A percentile compares a stretch with the other conserved stretches of the same genome.
phyloP scores from a whole-genome alignment of 2,113 vertebrate genomes.

The Xenopus laevis region DNA sequence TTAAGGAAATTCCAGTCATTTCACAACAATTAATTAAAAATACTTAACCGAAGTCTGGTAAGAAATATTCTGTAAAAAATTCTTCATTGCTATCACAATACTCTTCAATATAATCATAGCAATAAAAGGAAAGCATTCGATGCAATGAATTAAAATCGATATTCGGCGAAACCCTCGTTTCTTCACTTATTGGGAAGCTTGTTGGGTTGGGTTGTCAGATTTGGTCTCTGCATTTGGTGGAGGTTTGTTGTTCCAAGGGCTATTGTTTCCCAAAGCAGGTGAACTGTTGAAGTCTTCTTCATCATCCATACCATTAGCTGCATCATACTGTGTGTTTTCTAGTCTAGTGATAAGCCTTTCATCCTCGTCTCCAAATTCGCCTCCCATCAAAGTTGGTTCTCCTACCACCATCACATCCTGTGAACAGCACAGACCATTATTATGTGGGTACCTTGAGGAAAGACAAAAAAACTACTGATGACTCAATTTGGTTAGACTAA shows the following conservation, averaged over 20 bases:
- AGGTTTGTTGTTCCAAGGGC: constrained; percentile 92
- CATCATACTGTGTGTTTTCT: constrained; percentile 98
- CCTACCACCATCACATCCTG: constrained; percentile 99
- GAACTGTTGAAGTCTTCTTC: constrained; percentile 97
- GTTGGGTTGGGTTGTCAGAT: constrained; percentile 90
- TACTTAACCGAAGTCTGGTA: constrained; percentile 52
- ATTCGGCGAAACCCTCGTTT: constrained; percentile 33
- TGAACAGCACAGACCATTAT: constrained; percentile 77
- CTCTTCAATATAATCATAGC: constrained; percentile 33
- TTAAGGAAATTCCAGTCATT: not conserved
- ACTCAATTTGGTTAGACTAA: constrained; percentile 56
- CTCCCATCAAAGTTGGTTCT: constrained; percentile 97
- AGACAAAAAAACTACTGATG: constrained; percentile 70
- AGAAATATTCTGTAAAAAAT: constrained; percentile 60
- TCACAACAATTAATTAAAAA: constrained; percentile 53
- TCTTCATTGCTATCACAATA: constrained; percentile 39
- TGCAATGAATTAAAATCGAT: constrained; percentile 47
- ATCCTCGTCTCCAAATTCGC: constrained; percentile 97
- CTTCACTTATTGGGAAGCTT: constrained; percentile 81
- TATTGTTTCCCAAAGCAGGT: constrained; percentile 90
- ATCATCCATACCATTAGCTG: constrained; percentile 96
- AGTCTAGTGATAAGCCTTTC: constrained; percentile 98
- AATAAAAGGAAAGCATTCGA: constrained; percentile 47
- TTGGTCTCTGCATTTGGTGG: constrained; percentile 86
- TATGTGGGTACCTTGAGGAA: constrained; percentile 71